Conservation (phyloP, 2,113 vertebrate genomes). For the Menidia beryllina region DNA sequence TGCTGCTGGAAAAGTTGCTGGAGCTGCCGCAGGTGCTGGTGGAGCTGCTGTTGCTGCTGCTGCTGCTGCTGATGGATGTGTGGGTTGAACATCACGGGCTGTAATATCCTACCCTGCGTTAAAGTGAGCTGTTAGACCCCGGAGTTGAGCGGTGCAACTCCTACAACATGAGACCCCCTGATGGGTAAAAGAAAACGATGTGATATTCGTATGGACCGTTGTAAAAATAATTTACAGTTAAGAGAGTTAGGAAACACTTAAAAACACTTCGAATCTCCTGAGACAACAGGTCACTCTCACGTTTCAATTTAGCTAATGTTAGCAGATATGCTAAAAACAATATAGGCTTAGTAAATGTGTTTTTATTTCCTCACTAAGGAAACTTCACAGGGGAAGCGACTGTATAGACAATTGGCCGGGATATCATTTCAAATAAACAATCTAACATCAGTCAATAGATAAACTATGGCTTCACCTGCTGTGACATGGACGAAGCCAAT, state of each 20-base stretch:
- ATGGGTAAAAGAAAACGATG: neutral
- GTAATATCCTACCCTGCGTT: neutral
- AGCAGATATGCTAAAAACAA: slow-evolving; percentile 47
- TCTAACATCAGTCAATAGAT: neutral
- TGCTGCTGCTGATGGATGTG: slow-evolving; percentile 85
- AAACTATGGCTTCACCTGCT: slow-evolving; percentile 34
- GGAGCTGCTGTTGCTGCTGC: slow-evolving; percentile 87
- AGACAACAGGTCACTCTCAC: slow-evolving; percentile 64
- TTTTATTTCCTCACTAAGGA: neutral
- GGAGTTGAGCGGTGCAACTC: neutral
- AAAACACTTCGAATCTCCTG: slow-evolving; percentile 26
- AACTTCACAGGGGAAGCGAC: neutral
- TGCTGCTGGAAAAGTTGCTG: slow-evolving; percentile 88
- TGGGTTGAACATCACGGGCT: slow-evolving; percentile 88
- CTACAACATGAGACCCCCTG: neutral
- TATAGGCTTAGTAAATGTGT: neutral
- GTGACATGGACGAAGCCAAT: slow-evolving; percentile 49
- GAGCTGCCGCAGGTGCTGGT: slow-evolving; percentile 90
- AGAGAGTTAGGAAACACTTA: slow-evolving; percentile 9
- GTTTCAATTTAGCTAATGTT: slow-evolving; percentile 52
- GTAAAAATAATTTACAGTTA: neutral
- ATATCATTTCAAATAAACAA: neutral
- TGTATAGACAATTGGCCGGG: accelerated
- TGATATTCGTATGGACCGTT: neutral
- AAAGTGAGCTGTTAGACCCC: slow-evolving; percentile 22